phyloP scores from a whole-genome alignment of 2,113 vertebrate species.

The Zingel zingel region DNA sequence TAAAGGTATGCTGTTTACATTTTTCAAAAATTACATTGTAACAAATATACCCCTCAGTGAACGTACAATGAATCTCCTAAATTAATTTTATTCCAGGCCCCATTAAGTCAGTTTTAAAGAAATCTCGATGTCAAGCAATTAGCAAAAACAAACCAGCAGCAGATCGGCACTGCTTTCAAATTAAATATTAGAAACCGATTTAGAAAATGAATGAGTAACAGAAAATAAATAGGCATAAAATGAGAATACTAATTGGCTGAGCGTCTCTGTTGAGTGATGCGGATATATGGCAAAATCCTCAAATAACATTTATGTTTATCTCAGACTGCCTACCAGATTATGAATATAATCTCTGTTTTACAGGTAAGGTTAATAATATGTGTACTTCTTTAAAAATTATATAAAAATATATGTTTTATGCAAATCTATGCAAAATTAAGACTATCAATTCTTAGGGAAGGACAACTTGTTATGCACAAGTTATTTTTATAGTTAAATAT shows the following conservation, averaged over 20 bases:
- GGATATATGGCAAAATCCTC: slow-evolving; percentile 19
- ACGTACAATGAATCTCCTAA: neutral
- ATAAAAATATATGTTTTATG: too few species aligned
- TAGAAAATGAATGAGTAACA: slow-evolving; percentile 21
- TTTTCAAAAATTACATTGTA: neutral
- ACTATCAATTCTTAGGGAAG: too few species aligned
- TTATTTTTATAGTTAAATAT: neutral
- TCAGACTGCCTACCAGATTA: neutral
- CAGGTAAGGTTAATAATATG: neutral
- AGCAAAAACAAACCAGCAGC: slow-evolving; percentile 2
- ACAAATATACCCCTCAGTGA: neutral
- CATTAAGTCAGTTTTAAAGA: neutral
- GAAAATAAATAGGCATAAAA: slow-evolving; percentile 31
- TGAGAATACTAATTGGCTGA: slow-evolving; percentile 27
- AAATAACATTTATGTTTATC: slow-evolving; percentile 7
- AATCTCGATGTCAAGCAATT: neutral
- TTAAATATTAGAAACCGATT: slow-evolving; percentile 22
- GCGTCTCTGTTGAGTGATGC: slow-evolving; percentile 15
- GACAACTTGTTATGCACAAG: neutral
- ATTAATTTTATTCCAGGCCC: neutral
- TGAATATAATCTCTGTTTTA: neutral
- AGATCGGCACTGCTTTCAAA: neutral
- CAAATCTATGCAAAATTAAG: too few species aligned
- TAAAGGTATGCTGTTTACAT: neutral
- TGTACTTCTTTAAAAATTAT: neutral